Conservation (phyloP, 2,797 vertebrate genomes). For the Lemur catta region DNA sequence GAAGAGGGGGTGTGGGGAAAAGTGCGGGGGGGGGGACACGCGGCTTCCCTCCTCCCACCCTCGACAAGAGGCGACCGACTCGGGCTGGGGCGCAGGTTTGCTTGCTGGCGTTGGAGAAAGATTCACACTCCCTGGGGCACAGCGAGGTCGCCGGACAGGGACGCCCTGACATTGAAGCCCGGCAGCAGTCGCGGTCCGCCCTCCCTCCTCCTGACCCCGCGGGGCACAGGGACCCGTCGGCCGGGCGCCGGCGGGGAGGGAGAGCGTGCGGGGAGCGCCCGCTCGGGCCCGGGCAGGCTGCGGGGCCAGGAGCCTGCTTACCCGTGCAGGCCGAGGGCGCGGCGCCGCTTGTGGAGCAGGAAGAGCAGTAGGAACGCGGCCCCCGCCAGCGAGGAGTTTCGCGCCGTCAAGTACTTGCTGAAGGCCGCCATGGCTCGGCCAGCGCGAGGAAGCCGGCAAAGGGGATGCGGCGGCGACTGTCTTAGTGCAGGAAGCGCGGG, state of each 20-base stretch:
- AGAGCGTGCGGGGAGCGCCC: background rate
- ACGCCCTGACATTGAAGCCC: background rate
- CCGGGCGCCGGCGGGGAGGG: background rate
- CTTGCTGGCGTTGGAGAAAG: background rate
- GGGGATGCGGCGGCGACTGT: background rate
- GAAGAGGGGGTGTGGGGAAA: background rate
- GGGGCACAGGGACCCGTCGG: background rate
- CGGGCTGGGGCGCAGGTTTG: background rate
- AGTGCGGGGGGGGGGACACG: background rate
- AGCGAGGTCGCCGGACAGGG: background rate
- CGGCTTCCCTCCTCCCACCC: background rate
- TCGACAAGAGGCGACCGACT: background rate
- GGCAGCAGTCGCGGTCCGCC: background rate
- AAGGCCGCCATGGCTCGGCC: slow-evolving; percentile 91
- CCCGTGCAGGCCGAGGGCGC: slow-evolving; percentile 81
- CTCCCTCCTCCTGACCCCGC: background rate
- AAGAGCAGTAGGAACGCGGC: slow-evolving; percentile 88
- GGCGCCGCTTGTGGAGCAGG: slow-evolving; percentile 86
- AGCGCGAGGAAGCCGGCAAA: background rate
- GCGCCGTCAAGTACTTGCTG: slow-evolving; percentile 93
- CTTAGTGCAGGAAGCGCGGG: slow-evolving; percentile 30
- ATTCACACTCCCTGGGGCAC: accelerated
- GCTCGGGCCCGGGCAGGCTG: background rate
- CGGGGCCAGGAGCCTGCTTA: slow-evolving; percentile 73
- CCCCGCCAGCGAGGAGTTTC: slow-evolving; percentile 90